Percentiles rank a stretch among this genome's conserved stretches.
Evolutionary conservation across 2,888 invertebrate species (phyloP).

Genomic region (Octodonta nipae): DNA sequence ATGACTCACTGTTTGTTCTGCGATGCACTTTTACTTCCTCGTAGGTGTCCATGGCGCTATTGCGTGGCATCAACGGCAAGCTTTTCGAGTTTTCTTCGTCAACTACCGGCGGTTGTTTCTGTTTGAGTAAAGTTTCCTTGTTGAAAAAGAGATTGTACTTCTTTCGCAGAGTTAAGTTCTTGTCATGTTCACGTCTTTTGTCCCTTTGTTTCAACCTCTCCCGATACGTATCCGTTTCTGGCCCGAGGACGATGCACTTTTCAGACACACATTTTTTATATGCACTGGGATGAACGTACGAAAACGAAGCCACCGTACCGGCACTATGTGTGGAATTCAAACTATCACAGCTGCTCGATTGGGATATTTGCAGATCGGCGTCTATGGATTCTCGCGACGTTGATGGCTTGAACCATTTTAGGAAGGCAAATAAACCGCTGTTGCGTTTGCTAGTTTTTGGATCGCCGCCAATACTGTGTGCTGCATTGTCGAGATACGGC

Average conservation of each 20-base stretch:
- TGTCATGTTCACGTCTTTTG: conserved; percentile 43
- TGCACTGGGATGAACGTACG: conserved; percentile 47
- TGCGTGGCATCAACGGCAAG: conserved; percentile 34
- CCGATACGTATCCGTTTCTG: conserved; percentile 51
- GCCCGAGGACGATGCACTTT: conserved; percentile 36
- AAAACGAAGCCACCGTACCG: conserved; percentile 59
- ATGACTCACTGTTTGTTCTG: conserved; percentile 49
- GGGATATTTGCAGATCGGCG: conserved; percentile 21
- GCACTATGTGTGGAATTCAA: conserved; percentile 57
- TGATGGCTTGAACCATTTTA: conserved; percentile 58
- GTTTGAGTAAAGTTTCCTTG: conserved; percentile 25
- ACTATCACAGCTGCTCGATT: conserved; percentile 42
- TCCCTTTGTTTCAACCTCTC: conserved; percentile 48
- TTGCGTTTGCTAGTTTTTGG: conserved; percentile 33
- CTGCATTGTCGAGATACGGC: conserved; percentile 20
- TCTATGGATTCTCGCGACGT: conserved; percentile 31
- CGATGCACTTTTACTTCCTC: conserved; percentile 33
- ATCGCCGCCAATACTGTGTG: conserved; percentile 34
- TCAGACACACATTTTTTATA: conserved; percentile 27
- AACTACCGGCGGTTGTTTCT: conserved; percentile 15
- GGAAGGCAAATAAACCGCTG: conserved; percentile 47
- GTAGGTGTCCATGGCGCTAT: conserved; percentile 18
- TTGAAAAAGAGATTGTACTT: conserved; percentile 48
- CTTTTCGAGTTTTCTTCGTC: conserved; percentile 30
- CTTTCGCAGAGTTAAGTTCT: conserved; percentile 47